A percentile compares a stretch with the other conserved stretches of the same genome.
Evolutionary conservation across 2,113 vertebrate genomes (phyloP).

Genomic region (Pyrgilauda ruficollis): DNA sequence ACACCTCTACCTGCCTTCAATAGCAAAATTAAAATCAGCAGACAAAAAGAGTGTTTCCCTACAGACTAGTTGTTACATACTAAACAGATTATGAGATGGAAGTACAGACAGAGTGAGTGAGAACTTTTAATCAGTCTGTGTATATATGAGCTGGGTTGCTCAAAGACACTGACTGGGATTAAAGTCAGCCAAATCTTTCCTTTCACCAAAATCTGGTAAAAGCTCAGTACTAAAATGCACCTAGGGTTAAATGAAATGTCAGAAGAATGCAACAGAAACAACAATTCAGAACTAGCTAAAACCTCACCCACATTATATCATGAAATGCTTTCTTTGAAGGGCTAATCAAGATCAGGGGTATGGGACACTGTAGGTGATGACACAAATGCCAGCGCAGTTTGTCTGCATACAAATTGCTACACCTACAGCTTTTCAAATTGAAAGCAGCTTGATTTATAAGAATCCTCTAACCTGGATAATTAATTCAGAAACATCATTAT

Average conservation of each 20-base stretch:
- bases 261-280: neutral
- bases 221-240: neutral
- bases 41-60: neutral
- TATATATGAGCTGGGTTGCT: neutral
- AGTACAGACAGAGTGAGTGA: neutral
- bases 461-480: slow-evolving; percentile 81
- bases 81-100: neutral
- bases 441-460: neutral
- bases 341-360: neutral
- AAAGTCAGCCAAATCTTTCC: neutral
- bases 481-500: slow-evolving; percentile 66
- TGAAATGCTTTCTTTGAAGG: neutral
- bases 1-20: neutral
- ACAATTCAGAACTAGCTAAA: neutral
- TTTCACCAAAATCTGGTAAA: neutral
- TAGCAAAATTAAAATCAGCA: neutral
- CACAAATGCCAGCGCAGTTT: neutral
- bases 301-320: no score
- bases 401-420: neutral
- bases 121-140: neutral
- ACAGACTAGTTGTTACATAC: neutral
- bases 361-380: neutral
- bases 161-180: neutral
- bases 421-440: neutral
- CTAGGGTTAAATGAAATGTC: neutral